Conservation (phyloP, 2,797 vertebrate genomes). For the Microctenopoma stevenorrisi region DNA sequence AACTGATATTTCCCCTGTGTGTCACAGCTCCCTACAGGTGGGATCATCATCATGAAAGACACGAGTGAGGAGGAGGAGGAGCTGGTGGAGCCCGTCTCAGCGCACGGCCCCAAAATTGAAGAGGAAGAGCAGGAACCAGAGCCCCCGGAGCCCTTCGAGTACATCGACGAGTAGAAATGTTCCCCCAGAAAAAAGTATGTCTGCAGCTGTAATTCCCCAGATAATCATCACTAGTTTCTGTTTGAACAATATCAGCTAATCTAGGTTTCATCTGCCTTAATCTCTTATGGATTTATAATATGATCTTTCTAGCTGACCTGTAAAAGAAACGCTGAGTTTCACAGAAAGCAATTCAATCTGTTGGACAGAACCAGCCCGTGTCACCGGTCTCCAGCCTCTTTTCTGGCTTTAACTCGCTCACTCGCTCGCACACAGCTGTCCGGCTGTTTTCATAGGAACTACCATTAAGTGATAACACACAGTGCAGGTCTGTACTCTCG, state of each 20-base stretch:
- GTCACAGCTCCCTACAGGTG: conserved; percentile 92
- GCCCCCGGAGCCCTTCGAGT: conserved; percentile 96
- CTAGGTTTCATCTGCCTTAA: neutral
- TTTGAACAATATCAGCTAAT: neutral
- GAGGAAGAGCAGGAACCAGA: conserved; percentile 98
- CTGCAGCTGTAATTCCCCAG: neutral
- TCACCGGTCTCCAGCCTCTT: neutral
- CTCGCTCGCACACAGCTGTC: neutral
- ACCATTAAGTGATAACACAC: conserved; percentile 13
- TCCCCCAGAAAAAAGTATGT: conserved; percentile 37
- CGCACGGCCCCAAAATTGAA: conserved; percentile 97
- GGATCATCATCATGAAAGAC: conserved; percentile 97
- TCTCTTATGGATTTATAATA: neutral
- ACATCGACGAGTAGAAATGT: conserved; percentile 91
- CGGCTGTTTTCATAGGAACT: neutral
- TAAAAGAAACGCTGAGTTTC: neutral
- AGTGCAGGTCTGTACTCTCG: conserved; percentile 31
- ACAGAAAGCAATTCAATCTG: neutral
- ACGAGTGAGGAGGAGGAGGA: conserved; percentile 97
- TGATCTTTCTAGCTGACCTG: neutral
- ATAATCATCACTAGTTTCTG: neutral
- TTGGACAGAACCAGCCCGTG: neutral
- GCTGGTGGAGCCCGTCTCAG: conserved; percentile 96
- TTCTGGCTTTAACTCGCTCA: neutral
- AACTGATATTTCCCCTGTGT: neutral